Evolutionary conservation across 2,113 vertebrate genomes (phyloP), one percentile per base, ranked within the genome.

Genomic region (Trematomus loennbergii): DNA sequence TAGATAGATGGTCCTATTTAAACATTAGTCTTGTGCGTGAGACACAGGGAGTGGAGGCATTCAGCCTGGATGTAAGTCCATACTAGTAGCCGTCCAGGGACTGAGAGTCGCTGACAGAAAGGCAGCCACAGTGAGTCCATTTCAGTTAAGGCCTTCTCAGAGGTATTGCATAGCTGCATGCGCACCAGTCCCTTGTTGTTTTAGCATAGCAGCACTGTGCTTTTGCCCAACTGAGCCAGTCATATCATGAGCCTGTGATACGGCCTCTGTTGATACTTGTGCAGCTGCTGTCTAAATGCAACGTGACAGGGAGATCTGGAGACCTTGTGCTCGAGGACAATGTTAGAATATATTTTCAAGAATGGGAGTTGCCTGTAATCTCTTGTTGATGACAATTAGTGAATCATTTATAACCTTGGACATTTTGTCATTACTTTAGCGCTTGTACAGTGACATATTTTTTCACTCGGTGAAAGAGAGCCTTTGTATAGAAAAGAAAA

Each of bases 211-310:
- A 65, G 61, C 72, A 48, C 74, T 74, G 64, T 66, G 43, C 74
- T 67, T 79, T 60, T 59, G 52, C 75, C 57, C 66, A 53, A 59
- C 60, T 54, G 55, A 52, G 72, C 52, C 59, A 60, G 66, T 81
- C 70, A 70, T 64, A 82, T 71, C 78, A 81, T 81, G 72, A 78
- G 59, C 63, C 70, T 79, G 69, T 59, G 72, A 48, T 74, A 63
- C 20, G 29, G 70, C 75, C 76, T 81, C 66, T 80, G 81, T 57
- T 79, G 66, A 76, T 83, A 17, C 22, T 65, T 54, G 18, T 78
- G 67, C 79, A 78, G 66, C 63, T 80, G 67, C 84, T 73, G 64
- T 71, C 66, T 75, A 64, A 85, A 67, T 81, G 57, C 50, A 74
- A 67, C 59, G 46, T 69, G 48, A 45, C 45, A 29, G 67, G 17